Percentiles rank a stretch among this genome's conserved stretches.
Evolutionary conservation across 2,113 vertebrate species (phyloP).

Genomic region (Pyxicephalus adspersus): DNA sequence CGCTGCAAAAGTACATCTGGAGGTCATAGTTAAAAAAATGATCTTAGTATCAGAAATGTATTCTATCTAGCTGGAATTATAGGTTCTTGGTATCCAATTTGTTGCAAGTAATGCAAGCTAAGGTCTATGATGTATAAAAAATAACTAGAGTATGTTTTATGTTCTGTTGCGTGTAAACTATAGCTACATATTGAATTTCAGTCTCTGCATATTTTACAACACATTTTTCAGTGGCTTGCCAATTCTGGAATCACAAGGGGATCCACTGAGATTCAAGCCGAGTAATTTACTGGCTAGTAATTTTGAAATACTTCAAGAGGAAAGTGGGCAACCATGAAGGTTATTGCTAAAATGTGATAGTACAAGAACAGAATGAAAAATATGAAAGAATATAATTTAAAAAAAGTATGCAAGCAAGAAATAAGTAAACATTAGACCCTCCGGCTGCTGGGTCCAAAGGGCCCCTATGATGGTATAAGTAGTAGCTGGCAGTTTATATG

Average conservation of each 20-base stretch:
- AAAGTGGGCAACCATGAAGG: conserved; percentile 34
- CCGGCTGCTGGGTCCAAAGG: no score
- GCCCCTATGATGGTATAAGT: no score
- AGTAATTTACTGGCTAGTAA: conserved; percentile 21
- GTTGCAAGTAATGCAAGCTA: no score
- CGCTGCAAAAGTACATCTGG: no score
- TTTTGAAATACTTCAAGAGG: conserved; percentile 21
- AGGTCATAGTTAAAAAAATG: no score
- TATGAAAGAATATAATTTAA: not conserved
- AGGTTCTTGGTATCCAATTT: no score
- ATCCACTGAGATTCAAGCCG: conserved; percentile 9
- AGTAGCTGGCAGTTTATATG: no score
- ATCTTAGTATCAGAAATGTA: no score
- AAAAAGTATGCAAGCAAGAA: not conserved
- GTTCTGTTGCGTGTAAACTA: conserved; percentile 5
- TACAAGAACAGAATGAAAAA: not conserved
- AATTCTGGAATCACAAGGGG: conserved; percentile 16
- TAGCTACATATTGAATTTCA: conserved; percentile 13
- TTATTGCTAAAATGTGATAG: conserved; percentile 12
- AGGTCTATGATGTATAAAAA: not conserved
- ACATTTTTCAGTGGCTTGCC: not conserved
- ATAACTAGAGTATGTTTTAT: not conserved
- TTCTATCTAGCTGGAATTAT: no score
- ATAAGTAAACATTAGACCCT: not conserved
- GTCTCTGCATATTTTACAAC: not conserved